Percentiles rank a stretch among this genome's conserved stretches.
These are phyloP conservation scores for Pardosa pseudoannulata DNA, from an alignment of 2,888 invertebrate genomes.

Conservation along the genomic window DNA sequence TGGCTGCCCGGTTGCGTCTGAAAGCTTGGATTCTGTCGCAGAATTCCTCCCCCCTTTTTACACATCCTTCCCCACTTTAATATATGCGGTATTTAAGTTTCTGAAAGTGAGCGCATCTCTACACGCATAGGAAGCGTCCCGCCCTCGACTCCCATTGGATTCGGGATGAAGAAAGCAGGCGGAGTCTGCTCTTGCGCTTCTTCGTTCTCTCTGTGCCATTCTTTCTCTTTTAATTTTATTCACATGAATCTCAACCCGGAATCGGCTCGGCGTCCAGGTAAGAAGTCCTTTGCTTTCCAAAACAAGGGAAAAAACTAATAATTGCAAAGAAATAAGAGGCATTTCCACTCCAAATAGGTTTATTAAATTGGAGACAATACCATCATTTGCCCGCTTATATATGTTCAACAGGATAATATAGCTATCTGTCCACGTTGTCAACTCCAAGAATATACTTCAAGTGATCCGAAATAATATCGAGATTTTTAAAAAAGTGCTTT, in stretches of 20 bases:
- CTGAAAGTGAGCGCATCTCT: conserved; percentile 41
- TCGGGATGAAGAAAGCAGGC: conserved; percentile 22
- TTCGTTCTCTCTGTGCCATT: conserved; percentile 46
- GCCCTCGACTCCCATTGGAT: conserved; percentile 9
- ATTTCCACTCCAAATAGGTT: too few species aligned
- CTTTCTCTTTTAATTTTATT: conserved; percentile 20
- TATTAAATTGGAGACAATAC: too few species aligned
- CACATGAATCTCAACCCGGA: background rate
- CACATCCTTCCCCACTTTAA: conserved; percentile 32
- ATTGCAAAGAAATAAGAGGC: too few species aligned
- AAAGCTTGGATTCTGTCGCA: conserved; percentile 58
- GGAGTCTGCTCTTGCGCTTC: conserved; percentile 49
- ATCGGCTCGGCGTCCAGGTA: background rate
- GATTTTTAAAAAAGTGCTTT: too few species aligned
- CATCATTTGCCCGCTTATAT: too few species aligned
- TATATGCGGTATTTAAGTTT: conserved; percentile 68
- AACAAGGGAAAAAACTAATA: too few species aligned
- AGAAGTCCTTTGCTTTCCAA: too few species aligned
- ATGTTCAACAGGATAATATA: too few species aligned
- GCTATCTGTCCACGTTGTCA: too few species aligned
- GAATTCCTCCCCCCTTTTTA: conserved; percentile 29
- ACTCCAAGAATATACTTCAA: too few species aligned
- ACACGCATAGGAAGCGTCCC: conserved; percentile 52
- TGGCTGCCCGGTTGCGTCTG: conserved; percentile 36
- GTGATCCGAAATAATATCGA: too few species aligned